Conservation (phyloP, 2,113 vertebrate genomes). For the Stegastes partitus region DNA sequence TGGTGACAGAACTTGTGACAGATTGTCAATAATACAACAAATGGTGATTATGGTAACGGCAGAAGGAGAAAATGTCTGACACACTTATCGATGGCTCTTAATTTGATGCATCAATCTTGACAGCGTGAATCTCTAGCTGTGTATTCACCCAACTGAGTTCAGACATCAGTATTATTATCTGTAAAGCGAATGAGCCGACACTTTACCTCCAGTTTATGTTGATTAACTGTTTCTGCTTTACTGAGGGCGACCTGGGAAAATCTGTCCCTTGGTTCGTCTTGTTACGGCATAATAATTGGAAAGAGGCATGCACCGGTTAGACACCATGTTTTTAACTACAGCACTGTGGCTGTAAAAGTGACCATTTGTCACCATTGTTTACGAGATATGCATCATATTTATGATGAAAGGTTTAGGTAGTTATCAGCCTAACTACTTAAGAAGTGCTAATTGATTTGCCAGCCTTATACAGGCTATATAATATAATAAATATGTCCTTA, state of each 20-base stretch:
- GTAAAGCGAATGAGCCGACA: constrained; percentile 17
- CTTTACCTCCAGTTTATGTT: constrained; percentile 2
- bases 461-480: too few relatives aligned
- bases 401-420: too few relatives aligned
- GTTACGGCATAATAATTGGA: too few relatives aligned
- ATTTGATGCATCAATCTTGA: constrained; percentile 38
- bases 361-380: too few relatives aligned
- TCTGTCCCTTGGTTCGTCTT: background rate
- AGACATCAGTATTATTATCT: background rate
- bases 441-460: too few relatives aligned
- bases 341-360: too few relatives aligned
- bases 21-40: constrained; percentile 51
- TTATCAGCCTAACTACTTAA: too few relatives aligned
- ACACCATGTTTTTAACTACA: too few relatives aligned
- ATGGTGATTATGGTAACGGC: constrained; percentile 31
- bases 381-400: too few relatives aligned
- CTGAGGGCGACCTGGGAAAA: too few relatives aligned
- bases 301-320: too few relatives aligned
- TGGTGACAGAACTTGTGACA: constrained; percentile 27
- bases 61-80: constrained; percentile 21
- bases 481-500: too few relatives aligned
- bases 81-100: constrained; percentile 33
- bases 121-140: background rate
- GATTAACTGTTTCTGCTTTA: background rate
- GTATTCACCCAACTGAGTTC: background rate